These are phyloP conservation scores for Anolis sagrei DNA, from an alignment of 2,113 vertebrate genomes.

Conservation along the genomic window DNA sequence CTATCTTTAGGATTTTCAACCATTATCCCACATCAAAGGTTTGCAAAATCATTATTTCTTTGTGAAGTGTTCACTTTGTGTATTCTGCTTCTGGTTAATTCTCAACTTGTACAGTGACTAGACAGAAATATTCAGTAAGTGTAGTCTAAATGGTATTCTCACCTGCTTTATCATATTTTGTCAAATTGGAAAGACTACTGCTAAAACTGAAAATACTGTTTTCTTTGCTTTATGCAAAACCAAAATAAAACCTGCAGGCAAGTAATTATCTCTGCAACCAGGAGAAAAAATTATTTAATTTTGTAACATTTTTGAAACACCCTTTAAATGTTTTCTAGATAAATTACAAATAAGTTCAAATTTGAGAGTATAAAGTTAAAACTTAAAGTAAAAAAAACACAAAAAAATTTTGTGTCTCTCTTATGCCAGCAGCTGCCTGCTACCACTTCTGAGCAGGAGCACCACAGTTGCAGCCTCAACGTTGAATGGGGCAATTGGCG, in stretches of 20 bases:
- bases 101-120: neutral
- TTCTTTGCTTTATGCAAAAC: no score
- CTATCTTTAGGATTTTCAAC: slow-evolving; percentile 97
- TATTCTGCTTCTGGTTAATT: slow-evolving; percentile 9
- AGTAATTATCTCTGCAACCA: neutral
- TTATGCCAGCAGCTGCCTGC: no score
- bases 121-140: neutral
- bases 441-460: neutral
- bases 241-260: neutral
- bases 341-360: neutral
- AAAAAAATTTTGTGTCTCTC: neutral
- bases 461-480: no score
- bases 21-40: slow-evolving; percentile 93
- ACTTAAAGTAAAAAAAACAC: neutral
- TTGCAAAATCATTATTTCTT: slow-evolving; percentile 48
- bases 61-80: neutral
- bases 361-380: neutral
- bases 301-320: neutral
- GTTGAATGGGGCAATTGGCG: neutral
- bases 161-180: neutral
- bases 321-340: neutral
- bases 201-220: slow-evolving; percentile 11
- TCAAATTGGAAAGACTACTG: neutral
- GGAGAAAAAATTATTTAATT: neutral
- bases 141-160: neutral